Base-by-base conservation (phyloP, 2,888 invertebrate species). In the Podotricha telesiphe region DNA sequence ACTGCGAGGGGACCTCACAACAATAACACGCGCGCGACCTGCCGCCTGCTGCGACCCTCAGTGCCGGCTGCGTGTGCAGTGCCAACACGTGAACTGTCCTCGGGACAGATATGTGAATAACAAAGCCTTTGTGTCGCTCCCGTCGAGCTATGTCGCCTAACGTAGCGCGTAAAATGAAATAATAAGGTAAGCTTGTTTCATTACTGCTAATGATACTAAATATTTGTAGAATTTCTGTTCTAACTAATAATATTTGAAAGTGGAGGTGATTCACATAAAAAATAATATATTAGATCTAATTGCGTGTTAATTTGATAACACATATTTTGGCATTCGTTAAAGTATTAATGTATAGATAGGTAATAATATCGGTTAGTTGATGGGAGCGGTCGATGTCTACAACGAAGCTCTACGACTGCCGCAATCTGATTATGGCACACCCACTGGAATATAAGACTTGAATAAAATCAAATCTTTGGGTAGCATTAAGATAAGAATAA, bases 351-450 rank as follows among this genome's bases (percentile, higher is more conserved):
- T 66, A 69, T 66, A 58, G 66, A 61, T 68, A 53, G 51, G 66
- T 67, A 68, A 61, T 68, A 45, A 63, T 59, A 73, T 71, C 67
- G 74, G 72, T 72, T 84, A 80, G 75, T 79, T 79, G 77, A 78
- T 82, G 87, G 90, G 90, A 89, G 90, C 90, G 90, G 88, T 84
- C 83, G 79, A 82, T 84, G 85, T 85, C 82, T 80, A 79, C 80
- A 77, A 77, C 75, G 92, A 92, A 92, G 91, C 89, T 86, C 86
- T 87, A 91, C 82, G 83, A 92, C 82, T 87, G 89, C 88, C 87
- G 89, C 91, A 92, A 92, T 91, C 92, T 89, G 90, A 91, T 92
- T 92, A 92, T 86, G 88, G 91, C 90, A 86, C 88, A 87, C 89
- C 89, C 86, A 85, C 83, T 79, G 77, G 80, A 82, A 78, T 80